Base-by-base conservation (phyloP, 2,797 vertebrate species). In the Alosa sapidissima region DNA sequence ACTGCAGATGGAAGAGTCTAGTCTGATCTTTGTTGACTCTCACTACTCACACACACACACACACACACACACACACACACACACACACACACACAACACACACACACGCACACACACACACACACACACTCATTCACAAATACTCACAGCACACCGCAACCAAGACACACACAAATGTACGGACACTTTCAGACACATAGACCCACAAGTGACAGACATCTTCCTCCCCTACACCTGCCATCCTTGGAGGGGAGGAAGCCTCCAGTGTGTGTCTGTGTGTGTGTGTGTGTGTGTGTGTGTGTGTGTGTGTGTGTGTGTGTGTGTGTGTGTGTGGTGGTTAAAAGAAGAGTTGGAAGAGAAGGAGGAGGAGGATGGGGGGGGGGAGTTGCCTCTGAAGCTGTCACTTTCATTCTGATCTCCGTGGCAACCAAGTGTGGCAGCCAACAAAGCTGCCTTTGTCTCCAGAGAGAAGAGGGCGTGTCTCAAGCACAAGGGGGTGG, bases 361-460 rank as follows among this genome's bases (percentile, higher is more conserved):
- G 87, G 89, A 58, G 52, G 54, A 33, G 65, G 48, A 72, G 41
- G 75, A 41, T 19, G 33, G 52, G 36, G 83, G n/a, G n/a, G 51
- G 54, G 81, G 90, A 88, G 90, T 92, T 89, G 89, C 89, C 87
- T 89, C 89, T 88, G 89, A 91, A 93, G 93, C 93, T 92, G 93
- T 94, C 95, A 95, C 92, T 95, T 96, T 93, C 93, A 95, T 95
- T 94, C 88, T 89, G 91, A 90, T 95, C 94, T 93, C 94, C 91
- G 92, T 88, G 93, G 94, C 91, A 91, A 94, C 91, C 89, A 52
- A 89, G 91, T 91, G 90, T 91, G 91, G 91, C 93, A 91, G 89
- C 93, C 93, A 92, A 95, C 94, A 95, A 94, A 94, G 93, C 92
- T 52, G 86, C 91, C 94, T 95, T 95, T 95, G 95, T 96, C 91